Evolutionary conservation across 2,888 invertebrate genomes (phyloP).

Genomic region (Drosophila ezoana): DNA sequence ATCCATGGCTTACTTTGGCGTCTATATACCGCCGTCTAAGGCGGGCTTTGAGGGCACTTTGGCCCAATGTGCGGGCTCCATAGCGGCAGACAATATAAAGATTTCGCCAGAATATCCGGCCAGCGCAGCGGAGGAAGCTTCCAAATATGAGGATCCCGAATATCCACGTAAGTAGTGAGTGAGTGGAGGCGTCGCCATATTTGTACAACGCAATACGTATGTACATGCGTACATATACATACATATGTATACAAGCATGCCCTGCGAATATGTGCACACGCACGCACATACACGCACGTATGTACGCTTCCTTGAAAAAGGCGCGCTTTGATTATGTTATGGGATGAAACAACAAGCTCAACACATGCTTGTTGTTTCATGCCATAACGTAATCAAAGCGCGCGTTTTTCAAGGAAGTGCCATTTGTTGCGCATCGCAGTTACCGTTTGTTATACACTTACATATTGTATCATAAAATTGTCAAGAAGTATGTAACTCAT

Average conservation of each 20-base stretch:
- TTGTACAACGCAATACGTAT: conserved; percentile 2
- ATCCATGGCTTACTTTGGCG: conserved; percentile 61
- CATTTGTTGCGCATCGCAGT: conserved; percentile 41
- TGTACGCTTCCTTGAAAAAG: conserved; percentile 20
- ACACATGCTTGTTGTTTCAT: conserved; percentile 24
- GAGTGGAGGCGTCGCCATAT: conserved; percentile 19
- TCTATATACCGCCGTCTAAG: conserved; percentile 65
- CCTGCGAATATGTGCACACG: neutral
- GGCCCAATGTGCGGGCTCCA: conserved; percentile 60
- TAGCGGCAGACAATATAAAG: conserved; percentile 58
- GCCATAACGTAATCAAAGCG: conserved; percentile 42
- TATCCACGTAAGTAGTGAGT: conserved; percentile 66
- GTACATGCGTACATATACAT: conserved; percentile 1
- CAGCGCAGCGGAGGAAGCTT: conserved; percentile 6
- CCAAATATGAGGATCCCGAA: conserved; percentile 63
- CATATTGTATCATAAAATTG: neutral
- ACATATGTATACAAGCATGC: neutral
- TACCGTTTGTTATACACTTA: neutral
- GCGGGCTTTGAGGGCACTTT: conserved; percentile 61
- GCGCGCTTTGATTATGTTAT: conserved; percentile 46
- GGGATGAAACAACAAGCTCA: conserved; percentile 20
- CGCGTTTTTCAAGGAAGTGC: conserved; percentile 31
- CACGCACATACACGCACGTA: neutral
- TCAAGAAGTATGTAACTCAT: neutral
- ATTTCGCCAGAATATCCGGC: conserved; percentile 16